These are phyloP conservation scores for Pseudochromis fuscus DNA, from an alignment of 2,797 vertebrate species.

Conservation along the genomic window DNA sequence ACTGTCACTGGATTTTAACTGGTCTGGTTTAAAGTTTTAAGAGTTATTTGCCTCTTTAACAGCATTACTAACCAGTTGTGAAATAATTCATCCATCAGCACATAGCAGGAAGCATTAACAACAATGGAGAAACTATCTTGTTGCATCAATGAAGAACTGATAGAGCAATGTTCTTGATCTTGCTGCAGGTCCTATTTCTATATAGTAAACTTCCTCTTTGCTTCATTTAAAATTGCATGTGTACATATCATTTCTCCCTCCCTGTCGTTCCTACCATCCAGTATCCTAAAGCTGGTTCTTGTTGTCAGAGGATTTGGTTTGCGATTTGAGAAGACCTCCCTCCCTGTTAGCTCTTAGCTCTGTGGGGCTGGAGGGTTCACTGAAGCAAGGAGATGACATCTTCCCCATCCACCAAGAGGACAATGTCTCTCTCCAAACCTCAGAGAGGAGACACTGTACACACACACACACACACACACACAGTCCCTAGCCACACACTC, in stretches of 20 bases:
- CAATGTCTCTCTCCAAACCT: constrained; percentile 53
- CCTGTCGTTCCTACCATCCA: constrained; percentile 4
- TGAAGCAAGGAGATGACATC: constrained; percentile 85
- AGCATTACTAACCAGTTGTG: no score
- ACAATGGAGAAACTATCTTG: no score
- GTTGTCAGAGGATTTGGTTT: constrained; percentile 62
- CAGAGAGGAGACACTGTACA: constrained; percentile 28
- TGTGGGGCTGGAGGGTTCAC: constrained; percentile 75
- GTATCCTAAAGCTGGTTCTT: constrained; percentile 37
- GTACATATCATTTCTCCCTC: neutral
- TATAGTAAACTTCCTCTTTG: neutral
- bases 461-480: constrained; percentile 10
- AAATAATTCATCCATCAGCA: no score
- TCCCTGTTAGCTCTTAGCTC: constrained; percentile 58
- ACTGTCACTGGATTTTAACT: no score
- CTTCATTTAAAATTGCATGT: constrained; percentile 6
- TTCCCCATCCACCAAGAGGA: constrained; percentile 80
- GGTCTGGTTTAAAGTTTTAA: no score
- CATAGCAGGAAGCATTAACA: no score
- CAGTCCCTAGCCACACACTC: constrained; percentile 56
- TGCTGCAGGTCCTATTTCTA: no score
- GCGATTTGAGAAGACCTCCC: constrained; percentile 44
- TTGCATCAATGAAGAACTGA: neutral
- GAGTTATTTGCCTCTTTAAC: no score
- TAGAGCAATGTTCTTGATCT: neutral